These are phyloP conservation scores for Cantharis nigra DNA, from an alignment of 2,888 invertebrate species.

Conservation along the genomic window DNA sequence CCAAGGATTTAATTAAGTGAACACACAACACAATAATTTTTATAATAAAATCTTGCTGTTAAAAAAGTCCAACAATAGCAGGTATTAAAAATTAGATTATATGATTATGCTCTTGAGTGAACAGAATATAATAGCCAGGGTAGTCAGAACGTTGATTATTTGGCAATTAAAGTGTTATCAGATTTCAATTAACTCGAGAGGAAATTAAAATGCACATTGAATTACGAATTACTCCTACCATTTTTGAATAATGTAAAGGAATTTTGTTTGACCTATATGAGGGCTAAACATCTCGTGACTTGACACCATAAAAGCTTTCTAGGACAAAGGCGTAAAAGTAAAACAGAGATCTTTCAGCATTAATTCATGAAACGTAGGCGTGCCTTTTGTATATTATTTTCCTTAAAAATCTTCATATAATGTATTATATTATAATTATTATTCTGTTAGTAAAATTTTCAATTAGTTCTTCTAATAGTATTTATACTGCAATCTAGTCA, in stretches of 20 bases:
- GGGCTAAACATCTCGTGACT: conserved; percentile 22
- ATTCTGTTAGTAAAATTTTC: not conserved
- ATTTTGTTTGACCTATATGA: conserved; percentile 13
- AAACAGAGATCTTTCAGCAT: not conserved
- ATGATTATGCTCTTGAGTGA: no score
- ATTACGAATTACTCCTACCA: not conserved
- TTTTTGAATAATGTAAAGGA: not conserved
- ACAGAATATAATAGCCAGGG: not conserved
- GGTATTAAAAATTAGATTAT: not conserved
- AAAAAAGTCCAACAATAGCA: not conserved
- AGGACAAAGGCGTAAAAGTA: conserved; percentile 13
- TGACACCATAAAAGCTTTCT: conserved; percentile 9
- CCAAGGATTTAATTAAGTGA: not conserved
- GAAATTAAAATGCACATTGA: not conserved
- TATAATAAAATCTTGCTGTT: not conserved
- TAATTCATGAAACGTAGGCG: not conserved
- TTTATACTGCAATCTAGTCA: no score
- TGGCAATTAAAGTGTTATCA: not conserved
- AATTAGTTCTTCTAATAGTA: no score
- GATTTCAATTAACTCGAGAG: not conserved
- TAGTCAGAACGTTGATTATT: not conserved
- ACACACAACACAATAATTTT: not conserved
- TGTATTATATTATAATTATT: not conserved
- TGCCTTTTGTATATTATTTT: not conserved
- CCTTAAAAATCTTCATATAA: not conserved